Conservation (phyloP, 1,140 invertebrate species). For the Drosophila carrolli region DNA sequence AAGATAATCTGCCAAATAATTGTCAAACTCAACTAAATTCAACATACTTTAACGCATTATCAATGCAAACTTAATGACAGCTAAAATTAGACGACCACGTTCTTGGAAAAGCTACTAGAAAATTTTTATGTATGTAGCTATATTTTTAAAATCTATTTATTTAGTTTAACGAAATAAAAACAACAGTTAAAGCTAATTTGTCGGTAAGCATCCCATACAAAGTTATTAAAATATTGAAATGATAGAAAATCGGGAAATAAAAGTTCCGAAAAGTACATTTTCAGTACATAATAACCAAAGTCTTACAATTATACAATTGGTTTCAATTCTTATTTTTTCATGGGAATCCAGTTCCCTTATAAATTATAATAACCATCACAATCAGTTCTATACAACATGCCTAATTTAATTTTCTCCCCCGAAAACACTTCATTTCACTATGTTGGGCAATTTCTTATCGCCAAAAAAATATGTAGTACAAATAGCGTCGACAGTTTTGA, state of each 20-base stretch:
- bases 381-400: background rate
- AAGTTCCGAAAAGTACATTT: too few species aligned
- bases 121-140: too few species aligned
- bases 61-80: background rate
- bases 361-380: background rate
- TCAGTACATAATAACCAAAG: too few species aligned
- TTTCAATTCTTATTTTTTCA: too few species aligned
- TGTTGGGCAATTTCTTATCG: slow-evolving; percentile 35
- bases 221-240: too few species aligned
- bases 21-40: slow-evolving; percentile 15
- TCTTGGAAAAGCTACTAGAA: background rate
- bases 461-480: slow-evolving; percentile 31
- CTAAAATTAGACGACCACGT: background rate
- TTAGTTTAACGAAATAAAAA: too few species aligned
- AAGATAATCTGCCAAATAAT: slow-evolving; percentile 31
- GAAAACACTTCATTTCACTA: background rate
- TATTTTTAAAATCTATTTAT: too few species aligned
- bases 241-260: too few species aligned
- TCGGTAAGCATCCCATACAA: too few species aligned
- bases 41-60: background rate
- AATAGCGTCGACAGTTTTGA: slow-evolving; percentile 39
- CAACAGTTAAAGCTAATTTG: too few species aligned
- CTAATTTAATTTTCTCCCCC: slow-evolving; percentile 16
- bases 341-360: background rate
- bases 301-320: too few species aligned